Evolutionary conservation across 2,113 vertebrate species (phyloP).

Genomic region (Coptodon rendalli): DNA sequence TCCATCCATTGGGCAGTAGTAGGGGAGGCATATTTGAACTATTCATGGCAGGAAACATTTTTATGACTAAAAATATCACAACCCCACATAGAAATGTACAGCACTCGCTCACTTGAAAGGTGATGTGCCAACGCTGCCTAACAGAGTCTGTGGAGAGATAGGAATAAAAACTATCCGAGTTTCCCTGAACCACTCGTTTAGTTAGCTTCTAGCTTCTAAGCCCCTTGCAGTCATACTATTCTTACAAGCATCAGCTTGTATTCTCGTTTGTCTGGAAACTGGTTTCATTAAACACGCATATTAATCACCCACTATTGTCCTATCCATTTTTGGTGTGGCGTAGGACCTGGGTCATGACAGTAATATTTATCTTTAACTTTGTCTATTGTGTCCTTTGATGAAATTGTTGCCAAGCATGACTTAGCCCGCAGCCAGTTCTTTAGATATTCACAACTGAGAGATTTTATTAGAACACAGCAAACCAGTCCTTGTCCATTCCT

Average conservation of each 20-base stretch:
- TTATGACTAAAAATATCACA: background rate
- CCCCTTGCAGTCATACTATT: background rate
- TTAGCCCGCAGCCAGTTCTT: background rate
- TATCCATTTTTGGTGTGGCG: background rate
- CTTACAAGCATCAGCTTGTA: background rate
- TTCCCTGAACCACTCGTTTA: background rate
- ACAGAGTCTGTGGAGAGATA: background rate
- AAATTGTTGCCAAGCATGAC: background rate
- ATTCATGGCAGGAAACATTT: background rate
- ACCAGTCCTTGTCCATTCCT: background rate
- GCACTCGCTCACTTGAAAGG: background rate
- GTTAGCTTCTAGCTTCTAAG: background rate
- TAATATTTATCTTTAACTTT: background rate
- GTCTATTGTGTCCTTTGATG: background rate
- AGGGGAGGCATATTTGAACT: background rate
- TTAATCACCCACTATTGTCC: background rate
- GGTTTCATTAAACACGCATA: background rate
- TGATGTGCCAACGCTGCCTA: background rate
- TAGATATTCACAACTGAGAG: background rate
- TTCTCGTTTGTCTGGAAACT: background rate
- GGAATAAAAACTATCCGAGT: background rate
- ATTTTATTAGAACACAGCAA: background rate
- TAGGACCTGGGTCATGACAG: fast-evolving
- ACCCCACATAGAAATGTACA: background rate
- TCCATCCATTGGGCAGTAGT: background rate